These are phyloP conservation scores for Burhinus oedicnemus DNA, from an alignment of 2,113 vertebrate species.

Conservation along the genomic window DNA sequence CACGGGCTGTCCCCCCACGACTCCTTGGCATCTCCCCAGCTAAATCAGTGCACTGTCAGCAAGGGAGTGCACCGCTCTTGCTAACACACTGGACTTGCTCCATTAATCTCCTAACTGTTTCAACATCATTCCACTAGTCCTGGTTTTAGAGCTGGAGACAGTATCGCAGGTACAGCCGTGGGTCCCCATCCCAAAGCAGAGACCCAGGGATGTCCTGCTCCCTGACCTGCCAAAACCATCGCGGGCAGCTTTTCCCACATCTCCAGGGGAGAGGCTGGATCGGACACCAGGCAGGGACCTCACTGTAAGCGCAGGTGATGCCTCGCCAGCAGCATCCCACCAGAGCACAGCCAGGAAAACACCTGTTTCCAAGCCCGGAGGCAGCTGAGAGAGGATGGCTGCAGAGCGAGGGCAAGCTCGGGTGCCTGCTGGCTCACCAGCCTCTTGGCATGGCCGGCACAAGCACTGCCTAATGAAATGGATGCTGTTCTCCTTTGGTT, in stretches of 20 bases:
- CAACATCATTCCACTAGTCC: neutral
- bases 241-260: accelerated
- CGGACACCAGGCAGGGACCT: neutral
- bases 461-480: neutral
- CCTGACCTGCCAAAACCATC: neutral
- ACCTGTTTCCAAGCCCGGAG: neutral
- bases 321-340: neutral
- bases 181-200: neutral
- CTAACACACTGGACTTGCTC: neutral
- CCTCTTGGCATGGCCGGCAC: neutral
- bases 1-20: accelerated
- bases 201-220: neutral
- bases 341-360: neutral
- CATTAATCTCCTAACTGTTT: neutral
- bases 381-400: neutral
- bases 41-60: accelerated
- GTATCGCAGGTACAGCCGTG: accelerated
- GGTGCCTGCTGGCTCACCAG: neutral
- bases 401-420: neutral
- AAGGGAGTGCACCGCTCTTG: neutral
- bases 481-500: neutral
- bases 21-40: neutral
- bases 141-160: neutral
- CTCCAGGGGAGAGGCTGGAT: neutral
- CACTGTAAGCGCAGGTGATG: neutral